These are phyloP conservation scores for Uropsilus gracilis DNA, from an alignment of 2,113 vertebrate species.

Conservation along the genomic window DNA sequence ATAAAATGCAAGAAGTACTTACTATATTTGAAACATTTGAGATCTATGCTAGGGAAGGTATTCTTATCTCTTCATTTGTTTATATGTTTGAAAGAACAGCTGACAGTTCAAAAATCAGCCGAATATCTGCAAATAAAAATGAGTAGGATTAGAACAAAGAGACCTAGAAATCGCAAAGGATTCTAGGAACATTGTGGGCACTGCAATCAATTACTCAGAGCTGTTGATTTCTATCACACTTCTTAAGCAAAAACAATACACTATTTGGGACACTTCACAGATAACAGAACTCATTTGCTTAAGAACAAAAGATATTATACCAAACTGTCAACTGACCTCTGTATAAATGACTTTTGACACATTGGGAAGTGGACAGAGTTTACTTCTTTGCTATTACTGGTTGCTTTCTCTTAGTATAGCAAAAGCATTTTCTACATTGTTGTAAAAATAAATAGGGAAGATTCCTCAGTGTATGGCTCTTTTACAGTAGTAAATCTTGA, in stretches of 20 bases:
- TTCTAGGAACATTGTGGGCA: not conserved
- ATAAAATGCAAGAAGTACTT: conserved; percentile 68
- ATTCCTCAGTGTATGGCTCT: not conserved
- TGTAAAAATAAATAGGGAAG: not conserved
- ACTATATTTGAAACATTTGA: conserved; percentile 24
- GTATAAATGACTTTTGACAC: not conserved
- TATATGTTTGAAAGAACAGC: conserved; percentile 49
- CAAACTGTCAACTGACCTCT: not conserved
- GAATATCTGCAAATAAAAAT: conserved; percentile 1
- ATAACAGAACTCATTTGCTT: not conserved
- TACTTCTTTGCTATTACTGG: not conserved
- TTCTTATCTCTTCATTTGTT: conserved; percentile 41
- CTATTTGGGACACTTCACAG: not conserved
- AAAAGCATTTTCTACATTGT: not conserved
- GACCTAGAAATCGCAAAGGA: not conserved
- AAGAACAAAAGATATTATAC: not conserved
- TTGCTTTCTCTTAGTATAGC: not conserved
- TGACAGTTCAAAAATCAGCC: conserved; percentile 41
- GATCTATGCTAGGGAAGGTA: conserved; percentile 23
- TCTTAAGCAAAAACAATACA: not conserved
- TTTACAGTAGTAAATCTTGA: not conserved
- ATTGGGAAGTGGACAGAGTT: not conserved
- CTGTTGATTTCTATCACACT: not conserved
- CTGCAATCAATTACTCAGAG: not conserved
- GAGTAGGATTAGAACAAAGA: conserved; percentile 38